Evolutionary conservation across 2,888 invertebrate genomes (phyloP), one percentile per base, ranked within the genome.

Genomic region (Sipha maydis): DNA sequence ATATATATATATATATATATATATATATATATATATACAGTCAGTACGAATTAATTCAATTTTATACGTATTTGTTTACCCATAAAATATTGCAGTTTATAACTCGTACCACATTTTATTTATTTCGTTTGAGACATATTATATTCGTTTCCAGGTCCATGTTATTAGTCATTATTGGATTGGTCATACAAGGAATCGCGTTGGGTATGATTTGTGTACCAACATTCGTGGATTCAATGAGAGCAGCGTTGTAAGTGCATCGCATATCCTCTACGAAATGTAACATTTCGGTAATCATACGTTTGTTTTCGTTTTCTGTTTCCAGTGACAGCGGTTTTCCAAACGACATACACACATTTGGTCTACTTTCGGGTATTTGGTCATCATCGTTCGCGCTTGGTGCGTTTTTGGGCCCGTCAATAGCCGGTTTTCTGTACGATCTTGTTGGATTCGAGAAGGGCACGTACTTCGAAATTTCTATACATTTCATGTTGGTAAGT

Each of bases 341-440:
- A 25, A 93, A 94, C 90, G 93, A 93, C 90, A 92, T 94, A 89
- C 92, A 92, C 73, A 94, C 94, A 0, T 94, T 93, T 91, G 93
- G 93, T 11, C 91, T 93, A 82, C 92, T 94, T 0, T 93, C 94
- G 3, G 94, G 94, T 1, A 91, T 94, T 31, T 94, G 93, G 92
- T 93, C 93, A 85, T 93, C 93, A 2, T 92, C 93, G 14, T 93
- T 93, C 90, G 93, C 94, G 4, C 91, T 94, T 8, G 94, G 94
- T 4, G 92, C 92, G 41, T 92, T 92, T 90, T 90, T 92, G 61
- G 93, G 93, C 5, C 92, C 92, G 2, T 92, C 92, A 1, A 90
- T 92, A 38, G 92, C 92, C 78, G 92, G 92, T 4, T 90, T 91
- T 28, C 89, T 92, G 3, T 91, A 91, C 85, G 92, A 92, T 89